Base-by-base conservation (phyloP, 2,113 vertebrate species). In the Nettapus auritus region DNA sequence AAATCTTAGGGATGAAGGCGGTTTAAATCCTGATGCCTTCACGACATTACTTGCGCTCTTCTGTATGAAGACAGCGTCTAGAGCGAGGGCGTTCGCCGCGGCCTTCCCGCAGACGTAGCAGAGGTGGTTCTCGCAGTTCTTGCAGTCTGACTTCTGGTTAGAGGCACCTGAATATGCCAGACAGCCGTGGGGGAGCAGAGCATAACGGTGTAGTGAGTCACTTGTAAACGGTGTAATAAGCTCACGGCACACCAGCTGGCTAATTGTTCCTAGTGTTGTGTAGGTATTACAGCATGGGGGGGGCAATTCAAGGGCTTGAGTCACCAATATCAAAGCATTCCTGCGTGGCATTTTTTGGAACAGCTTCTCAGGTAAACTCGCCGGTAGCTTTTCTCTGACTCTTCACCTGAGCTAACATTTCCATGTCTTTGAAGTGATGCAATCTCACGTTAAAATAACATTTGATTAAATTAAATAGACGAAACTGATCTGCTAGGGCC, bases 291-390 rank as follows among this genome's bases (percentile, higher is more conserved):
- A 77, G 92, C 82, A 62, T 26, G 57, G 80, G 83, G 82, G 94
- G 90, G 66, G 17, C 77, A 46, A 46, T 84, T 86, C 64, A 82
- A 93, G 94, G 93, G 69, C 92, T 96, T 93, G 69, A 92, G 88
- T 94, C 80, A 82, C 86, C 62, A 14, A 59, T 87, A 85, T 60
- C 81, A 44, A 57, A 88, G 86, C 9, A 6, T 83, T 36, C 36
- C 53, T 11, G 52, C 28, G 75, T 79, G 80, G 53, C 90, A 42
- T 85, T 94, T 94, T 94, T 94, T 93, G 96, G 92, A 97, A 93
- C 92, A 95, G 88, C 86, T 82, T 93, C 93, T 97, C 91, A 94
- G 93, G 96, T 96, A 89, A 93, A 96, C 62, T 93, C 92, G 23
- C 66, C 53, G 3, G 4, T 75, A 90, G 86, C 80, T 93, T 95